phyloP scores from a whole-genome alignment of 2,113 vertebrate genomes.

The Cynocephalus volans region DNA sequence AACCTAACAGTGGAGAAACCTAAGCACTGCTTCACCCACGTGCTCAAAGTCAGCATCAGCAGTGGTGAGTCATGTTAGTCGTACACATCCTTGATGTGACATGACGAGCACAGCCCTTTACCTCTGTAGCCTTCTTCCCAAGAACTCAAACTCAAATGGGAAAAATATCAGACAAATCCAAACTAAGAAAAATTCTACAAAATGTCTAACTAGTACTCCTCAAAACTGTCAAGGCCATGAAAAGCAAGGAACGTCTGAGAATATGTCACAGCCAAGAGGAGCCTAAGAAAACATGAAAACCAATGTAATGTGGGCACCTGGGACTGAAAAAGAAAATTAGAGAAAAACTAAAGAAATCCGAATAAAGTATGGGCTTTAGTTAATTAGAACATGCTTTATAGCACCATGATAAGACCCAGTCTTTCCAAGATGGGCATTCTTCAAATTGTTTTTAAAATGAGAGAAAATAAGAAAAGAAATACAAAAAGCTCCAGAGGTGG shows the following conservation, averaged over 20 bases:
- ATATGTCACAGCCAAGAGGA: not conserved
- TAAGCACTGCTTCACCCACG: not conserved
- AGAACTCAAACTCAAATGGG: not conserved
- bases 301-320: not conserved
- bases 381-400: not conserved
- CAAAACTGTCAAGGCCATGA: not conserved
- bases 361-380: not conserved
- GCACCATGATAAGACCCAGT: not conserved
- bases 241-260: not conserved
- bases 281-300: fast-evolving
- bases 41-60: too few species aligned
- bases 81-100: not conserved
- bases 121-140: not conserved
- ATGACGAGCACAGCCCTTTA: too few species aligned
- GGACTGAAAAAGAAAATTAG: not conserved
- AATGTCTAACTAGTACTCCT: not conserved
- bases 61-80: not conserved
- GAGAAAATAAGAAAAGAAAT: not conserved
- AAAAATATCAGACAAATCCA: not conserved
- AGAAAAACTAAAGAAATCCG: not conserved
- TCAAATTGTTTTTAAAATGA: not conserved
- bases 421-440: not conserved
- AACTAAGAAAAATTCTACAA: not conserved
- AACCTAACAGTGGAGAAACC: not conserved
- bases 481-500: not conserved